Evolutionary conservation across 2,797 vertebrate genomes (phyloP).

Genomic region (Psittacula echo): DNA sequence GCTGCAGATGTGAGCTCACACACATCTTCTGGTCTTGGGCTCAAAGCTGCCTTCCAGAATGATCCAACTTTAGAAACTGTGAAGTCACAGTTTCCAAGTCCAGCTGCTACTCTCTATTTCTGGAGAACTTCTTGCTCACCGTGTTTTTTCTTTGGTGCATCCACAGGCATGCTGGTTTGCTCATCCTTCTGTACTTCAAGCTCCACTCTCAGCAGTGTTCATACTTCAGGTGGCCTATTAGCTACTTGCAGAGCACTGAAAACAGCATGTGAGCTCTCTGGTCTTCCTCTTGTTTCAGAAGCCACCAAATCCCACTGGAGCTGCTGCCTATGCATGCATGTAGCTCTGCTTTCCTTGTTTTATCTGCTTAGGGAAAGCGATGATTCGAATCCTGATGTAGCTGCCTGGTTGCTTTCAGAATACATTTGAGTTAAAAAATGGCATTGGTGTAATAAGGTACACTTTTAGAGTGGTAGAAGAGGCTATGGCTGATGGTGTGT

Average conservation of each 20-base stretch:
- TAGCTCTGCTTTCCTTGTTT: not conserved
- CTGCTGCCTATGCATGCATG: accelerated
- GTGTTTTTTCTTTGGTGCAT: accelerated
- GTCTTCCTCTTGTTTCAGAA: not conserved
- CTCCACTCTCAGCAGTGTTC: not conserved
- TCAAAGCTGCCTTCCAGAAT: not conserved
- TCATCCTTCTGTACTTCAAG: not conserved
- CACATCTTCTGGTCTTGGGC: not conserved
- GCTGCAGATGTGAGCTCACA: not conserved
- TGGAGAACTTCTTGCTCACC: not conserved
- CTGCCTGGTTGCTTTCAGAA: not conserved
- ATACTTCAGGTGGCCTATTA: not conserved
- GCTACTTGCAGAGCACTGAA: not conserved
- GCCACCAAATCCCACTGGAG: not conserved
- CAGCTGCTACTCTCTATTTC: not conserved
- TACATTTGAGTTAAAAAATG: not conserved
- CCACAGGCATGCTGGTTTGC: not conserved
- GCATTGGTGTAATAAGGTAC: accelerated
- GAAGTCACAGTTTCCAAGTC: not conserved
- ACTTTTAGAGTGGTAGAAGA: not conserved
- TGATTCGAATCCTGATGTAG: not conserved
- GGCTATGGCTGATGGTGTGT: accelerated
- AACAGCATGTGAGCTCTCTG: not conserved
- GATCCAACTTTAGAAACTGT: not conserved
- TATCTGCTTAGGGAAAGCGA: not conserved